Evolutionary conservation across 1,140 invertebrate species (phyloP), one percentile per base, ranked within the genome.

Genomic region (Cydia pomonella): DNA sequence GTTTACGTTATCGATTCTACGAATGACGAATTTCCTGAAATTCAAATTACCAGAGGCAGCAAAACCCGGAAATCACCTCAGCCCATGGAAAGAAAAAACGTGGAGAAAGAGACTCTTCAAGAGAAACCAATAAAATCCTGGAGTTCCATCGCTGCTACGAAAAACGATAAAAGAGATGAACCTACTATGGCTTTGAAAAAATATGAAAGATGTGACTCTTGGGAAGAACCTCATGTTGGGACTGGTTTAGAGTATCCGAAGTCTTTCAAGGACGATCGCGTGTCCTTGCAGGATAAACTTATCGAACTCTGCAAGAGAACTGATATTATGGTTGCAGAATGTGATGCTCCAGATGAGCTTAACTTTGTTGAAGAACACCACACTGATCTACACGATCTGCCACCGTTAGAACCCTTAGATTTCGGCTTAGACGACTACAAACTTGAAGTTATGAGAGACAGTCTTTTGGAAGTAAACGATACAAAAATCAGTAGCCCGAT

Each of bases 351-450:
- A 25, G 81, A 87, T 18, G 89, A 92, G 75, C 79, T 93, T 6
- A 89, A 90, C 74, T 93, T 93, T 72, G 86, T 93, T 1, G 92
- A 93, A 69, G 91, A 93, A 84, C 92, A 93, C 79, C 91, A 93
- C 78, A 85, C 88, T 10, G 85, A 85, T 16, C 62, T 90, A 21
- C 77, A 82, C 9, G 92, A 94, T 73, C 80, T 93, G n/a, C 90
- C 93, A 0, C 91, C 92, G 1, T 77, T 93, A 25, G 92, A 92
- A 74, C 84, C 88, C 3, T 75, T 93, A n/a, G 90, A 92, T 78
- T 92, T 93, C 53, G 86, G 85, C 6, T 77, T 93, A 21, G 91
- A 93, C 73, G 90, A 93, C 44, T 91, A 91, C 71, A 92, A 92
- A 77, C 79, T 93, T 5, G 91, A 93, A 77, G 90, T 90, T 0